phyloP scores from a whole-genome alignment of 2,113 vertebrate genomes.

The Eidolon helvum region DNA sequence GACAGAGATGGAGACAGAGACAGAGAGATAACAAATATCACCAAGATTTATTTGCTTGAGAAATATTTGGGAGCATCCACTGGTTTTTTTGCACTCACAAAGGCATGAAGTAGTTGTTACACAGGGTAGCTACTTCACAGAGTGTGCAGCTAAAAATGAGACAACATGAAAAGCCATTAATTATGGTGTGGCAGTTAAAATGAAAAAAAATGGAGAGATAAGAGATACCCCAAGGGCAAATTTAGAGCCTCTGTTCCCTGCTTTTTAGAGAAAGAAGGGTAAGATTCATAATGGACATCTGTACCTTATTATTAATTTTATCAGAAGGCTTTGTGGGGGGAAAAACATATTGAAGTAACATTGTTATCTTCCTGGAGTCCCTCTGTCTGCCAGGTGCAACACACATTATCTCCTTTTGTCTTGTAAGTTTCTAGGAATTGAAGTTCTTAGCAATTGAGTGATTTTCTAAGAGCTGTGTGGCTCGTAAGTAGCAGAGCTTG shows the following conservation, averaged over 20 bases:
- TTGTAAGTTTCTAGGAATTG: not conserved
- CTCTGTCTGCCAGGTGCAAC: rapidly evolving
- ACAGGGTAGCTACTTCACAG: not conserved
- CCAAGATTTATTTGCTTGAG: not conserved
- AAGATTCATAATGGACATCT: not conserved
- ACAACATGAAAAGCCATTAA: not conserved
- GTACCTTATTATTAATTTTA: not conserved
- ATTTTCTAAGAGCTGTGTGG: not conserved
- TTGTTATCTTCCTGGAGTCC: not conserved
- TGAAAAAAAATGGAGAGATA: not conserved
- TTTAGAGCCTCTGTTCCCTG: not conserved
- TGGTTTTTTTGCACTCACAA: rapidly evolving
- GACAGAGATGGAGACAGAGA: too few species aligned
- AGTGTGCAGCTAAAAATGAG: not conserved
- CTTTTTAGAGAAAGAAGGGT: not conserved
- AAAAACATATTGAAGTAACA: not conserved
- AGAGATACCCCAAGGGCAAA: not conserved
- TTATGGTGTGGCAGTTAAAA: not conserved
- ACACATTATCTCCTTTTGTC: not conserved
- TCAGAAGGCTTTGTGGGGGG: not conserved
- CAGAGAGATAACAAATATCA: not conserved
- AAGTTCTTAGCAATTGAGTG: rapidly evolving
- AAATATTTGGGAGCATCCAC: not conserved
- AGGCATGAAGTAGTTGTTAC: not conserved
- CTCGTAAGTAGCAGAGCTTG: not conserved